Conservation (phyloP, 2,888 invertebrate species). For the Chaetogeoica ovagalla region DNA sequence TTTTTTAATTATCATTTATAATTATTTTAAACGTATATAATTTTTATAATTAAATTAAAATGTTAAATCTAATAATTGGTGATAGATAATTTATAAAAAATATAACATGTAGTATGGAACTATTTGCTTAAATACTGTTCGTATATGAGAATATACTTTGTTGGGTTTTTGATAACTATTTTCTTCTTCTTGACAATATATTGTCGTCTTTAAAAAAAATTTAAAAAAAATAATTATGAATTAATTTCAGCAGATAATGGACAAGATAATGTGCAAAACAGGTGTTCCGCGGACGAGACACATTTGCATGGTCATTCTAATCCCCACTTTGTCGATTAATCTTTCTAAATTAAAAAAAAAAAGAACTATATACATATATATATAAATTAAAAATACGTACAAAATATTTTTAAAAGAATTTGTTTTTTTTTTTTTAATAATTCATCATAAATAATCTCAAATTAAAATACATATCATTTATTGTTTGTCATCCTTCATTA, state of each 20-base stretch:
- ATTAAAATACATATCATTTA: conserved; percentile 9
- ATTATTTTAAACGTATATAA: too few relatives aligned
- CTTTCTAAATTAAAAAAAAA: background rate
- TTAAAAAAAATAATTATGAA: conserved; percentile 10
- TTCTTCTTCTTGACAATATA: background rate
- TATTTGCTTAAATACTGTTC: background rate
- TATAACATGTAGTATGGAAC: background rate
- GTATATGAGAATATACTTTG: conserved; percentile 5
- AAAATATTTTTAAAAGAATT: too few relatives aligned
- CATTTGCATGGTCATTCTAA: conserved; percentile 48
- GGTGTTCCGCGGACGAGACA: conserved; percentile 31
- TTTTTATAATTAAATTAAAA: too few relatives aligned
- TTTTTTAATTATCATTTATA: too few relatives aligned
- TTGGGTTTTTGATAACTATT: background rate
- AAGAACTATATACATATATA: background rate
- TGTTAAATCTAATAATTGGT: background rate
- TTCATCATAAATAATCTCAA: too few relatives aligned
- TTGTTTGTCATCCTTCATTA: background rate
- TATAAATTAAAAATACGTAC: too few relatives aligned
- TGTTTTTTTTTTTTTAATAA: too few relatives aligned
- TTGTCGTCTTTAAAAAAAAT: too few relatives aligned
- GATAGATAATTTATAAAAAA: background rate
- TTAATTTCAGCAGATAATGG: conserved; percentile 48
- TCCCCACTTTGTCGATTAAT: conserved; percentile 36
- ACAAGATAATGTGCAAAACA: conserved; percentile 27